Conservation (phyloP, 2,797 vertebrate genomes). For the Schizothorax lantsangensis region DNA sequence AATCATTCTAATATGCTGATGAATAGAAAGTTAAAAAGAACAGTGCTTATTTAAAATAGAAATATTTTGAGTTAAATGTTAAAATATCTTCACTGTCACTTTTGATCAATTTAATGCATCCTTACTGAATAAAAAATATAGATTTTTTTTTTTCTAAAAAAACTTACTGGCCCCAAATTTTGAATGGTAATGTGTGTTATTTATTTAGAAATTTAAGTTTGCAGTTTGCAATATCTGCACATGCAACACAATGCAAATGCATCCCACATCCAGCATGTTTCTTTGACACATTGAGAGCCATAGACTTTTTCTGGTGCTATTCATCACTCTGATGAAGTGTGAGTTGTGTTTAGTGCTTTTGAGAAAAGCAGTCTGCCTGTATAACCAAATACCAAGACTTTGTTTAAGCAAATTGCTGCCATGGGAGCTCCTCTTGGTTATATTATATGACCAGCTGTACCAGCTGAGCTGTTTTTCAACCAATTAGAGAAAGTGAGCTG, state of each 20-base stretch:
- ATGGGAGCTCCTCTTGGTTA: conserved; percentile 17
- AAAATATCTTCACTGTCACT: too few relatives aligned
- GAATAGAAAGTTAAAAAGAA: not conserved
- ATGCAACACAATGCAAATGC: not conserved
- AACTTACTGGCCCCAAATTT: not conserved
- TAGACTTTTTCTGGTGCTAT: not conserved
- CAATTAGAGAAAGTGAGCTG: conserved; percentile 17
- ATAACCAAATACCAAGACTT: conserved; percentile 22
- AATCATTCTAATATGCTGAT: not conserved
- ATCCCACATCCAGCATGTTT: not conserved
- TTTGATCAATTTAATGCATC: not conserved
- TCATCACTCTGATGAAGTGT: conserved; percentile 5
- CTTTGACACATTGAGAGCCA: not conserved
- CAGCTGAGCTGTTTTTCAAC: conserved; percentile 25
- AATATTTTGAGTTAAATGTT: not conserved
- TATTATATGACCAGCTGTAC: not conserved
- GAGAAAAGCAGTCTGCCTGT: not conserved
- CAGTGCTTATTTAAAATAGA: not conserved
- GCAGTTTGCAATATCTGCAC: not conserved
- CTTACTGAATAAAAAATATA: not conserved
- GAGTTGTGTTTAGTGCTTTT: not conserved
- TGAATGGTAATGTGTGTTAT: too few relatives aligned
- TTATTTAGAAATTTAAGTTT: not conserved
- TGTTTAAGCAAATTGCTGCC: conserved; percentile 1
- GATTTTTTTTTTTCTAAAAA: too few relatives aligned